Percentiles rank a stretch among this genome's conserved stretches.
These are phyloP conservation scores for Enteromius anoplus DNA, from an alignment of 2,797 vertebrate genomes.

Conservation along the genomic window DNA sequence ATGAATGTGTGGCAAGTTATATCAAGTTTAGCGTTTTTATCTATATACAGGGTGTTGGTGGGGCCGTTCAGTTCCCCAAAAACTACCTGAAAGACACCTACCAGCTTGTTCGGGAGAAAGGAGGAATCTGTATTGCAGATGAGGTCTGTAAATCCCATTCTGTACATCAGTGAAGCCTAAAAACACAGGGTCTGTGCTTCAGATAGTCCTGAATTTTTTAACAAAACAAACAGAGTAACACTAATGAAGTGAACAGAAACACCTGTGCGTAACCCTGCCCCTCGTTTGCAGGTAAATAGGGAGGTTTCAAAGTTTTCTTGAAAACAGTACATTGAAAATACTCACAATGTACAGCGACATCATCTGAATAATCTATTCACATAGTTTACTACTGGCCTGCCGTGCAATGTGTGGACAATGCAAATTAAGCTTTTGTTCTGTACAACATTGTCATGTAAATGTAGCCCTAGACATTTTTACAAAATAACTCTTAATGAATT, in stretches of 20 bases:
- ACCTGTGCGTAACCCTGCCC: background rate
- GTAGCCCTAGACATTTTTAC: too few species aligned
- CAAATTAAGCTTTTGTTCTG: too few species aligned
- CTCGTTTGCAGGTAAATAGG: background rate
- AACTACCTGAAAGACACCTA: constrained; percentile 88
- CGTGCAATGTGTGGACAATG: too few species aligned
- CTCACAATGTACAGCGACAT: too few species aligned
- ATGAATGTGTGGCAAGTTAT: background rate
- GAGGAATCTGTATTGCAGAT: constrained; percentile 90
- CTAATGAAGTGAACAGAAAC: background rate
- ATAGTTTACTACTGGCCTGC: too few species aligned
- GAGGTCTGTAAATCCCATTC: constrained; percentile 78
- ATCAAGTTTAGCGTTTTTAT: background rate
- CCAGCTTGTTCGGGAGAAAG: constrained; percentile 82
- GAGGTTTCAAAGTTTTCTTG: background rate
- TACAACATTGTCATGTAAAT: too few species aligned
- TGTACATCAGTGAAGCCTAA: background rate
- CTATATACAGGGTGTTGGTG: constrained; percentile 83
- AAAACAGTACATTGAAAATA: background rate
- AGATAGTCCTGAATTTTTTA: background rate
- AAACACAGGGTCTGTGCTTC: background rate
- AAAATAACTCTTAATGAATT: background rate
- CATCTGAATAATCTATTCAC: too few species aligned
- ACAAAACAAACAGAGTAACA: background rate
- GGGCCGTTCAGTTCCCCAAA: constrained; percentile 90